These are phyloP conservation scores for Epizoanthus fatuus DNA, from an alignment of 92 coral and sea anemone species.

Conservation along the genomic window DNA sequence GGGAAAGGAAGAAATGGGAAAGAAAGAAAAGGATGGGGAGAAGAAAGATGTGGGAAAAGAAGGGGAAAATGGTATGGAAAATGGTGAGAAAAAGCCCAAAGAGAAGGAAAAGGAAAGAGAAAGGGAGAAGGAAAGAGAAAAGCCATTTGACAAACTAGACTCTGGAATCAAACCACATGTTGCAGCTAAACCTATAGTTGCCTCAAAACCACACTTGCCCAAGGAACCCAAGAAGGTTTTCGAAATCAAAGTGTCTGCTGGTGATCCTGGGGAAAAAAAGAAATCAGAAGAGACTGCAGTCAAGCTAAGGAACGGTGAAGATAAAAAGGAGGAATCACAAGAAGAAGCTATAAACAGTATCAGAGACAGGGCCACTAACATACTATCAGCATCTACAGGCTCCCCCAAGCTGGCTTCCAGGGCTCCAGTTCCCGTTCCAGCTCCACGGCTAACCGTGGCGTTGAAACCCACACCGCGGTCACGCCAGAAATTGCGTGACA, in stretches of 20 bases:
- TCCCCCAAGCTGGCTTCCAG: slow-evolving; percentile 38
- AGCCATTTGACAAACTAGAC: background rate
- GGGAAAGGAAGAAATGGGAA: slow-evolving; percentile 27
- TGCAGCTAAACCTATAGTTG: slow-evolving; percentile 22
- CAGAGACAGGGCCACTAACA: slow-evolving; percentile 31
- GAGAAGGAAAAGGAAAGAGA: slow-evolving; percentile 3
- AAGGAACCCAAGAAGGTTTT: slow-evolving; percentile 15
- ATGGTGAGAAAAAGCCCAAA: slow-evolving; percentile 16
- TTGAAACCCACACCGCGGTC: slow-evolving; percentile 33
- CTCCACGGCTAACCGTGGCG: slow-evolving; percentile 20
- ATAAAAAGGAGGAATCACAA: slow-evolving; percentile 16
- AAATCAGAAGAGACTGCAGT: slow-evolving; percentile 22
- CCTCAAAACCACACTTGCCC: slow-evolving; percentile 3
- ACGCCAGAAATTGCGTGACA: slow-evolving; percentile 32
- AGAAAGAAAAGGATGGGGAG: slow-evolving; percentile 42
- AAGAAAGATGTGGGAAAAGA: slow-evolving; percentile 21
- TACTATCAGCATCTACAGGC: slow-evolving; percentile 51
- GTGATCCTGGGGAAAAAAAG: slow-evolving; percentile 19
- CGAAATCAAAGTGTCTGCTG: background rate
- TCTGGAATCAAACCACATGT: background rate
- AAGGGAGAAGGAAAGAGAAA: slow-evolving; percentile 5
- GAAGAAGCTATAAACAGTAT: slow-evolving; percentile 41
- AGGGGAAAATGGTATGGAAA: background rate
- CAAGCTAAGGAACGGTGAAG: background rate
- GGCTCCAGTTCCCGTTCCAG: background rate